These are phyloP conservation scores for Drosophila grimshawi DNA, from an alignment of 1,140 invertebrate genomes.

Conservation along the genomic window DNA sequence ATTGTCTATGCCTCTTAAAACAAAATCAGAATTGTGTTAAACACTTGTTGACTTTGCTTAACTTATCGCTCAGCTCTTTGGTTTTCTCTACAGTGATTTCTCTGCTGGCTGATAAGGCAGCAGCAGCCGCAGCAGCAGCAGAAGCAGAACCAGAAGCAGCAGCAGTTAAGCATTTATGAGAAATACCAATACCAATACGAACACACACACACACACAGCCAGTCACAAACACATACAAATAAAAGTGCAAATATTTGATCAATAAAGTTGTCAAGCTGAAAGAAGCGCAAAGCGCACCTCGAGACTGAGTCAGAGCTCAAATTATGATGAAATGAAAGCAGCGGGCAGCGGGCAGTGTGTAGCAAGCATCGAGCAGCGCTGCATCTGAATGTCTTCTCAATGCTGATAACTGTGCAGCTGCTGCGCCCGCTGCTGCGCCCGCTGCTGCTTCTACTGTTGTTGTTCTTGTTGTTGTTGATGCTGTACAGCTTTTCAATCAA, in stretches of 20 bases:
- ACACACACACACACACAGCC: slow-evolving; percentile 25
- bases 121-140: slow-evolving; percentile 30
- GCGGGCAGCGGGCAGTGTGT: background rate
- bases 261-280: slow-evolving; percentile 54
- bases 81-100: slow-evolving; percentile 53
- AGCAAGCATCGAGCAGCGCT: too few relatives aligned
- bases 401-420: slow-evolving; percentile 24
- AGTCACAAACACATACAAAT: slow-evolving; percentile 18
- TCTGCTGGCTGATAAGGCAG: slow-evolving; percentile 67
- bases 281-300: slow-evolving; percentile 35
- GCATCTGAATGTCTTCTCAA: too few relatives aligned
- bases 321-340: slow-evolving; percentile 16
- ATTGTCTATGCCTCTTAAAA: slow-evolving; percentile 4
- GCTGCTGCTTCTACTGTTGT: background rate
- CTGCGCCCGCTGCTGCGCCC: slow-evolving; percentile 4
- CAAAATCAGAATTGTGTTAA: slow-evolving; percentile 1
- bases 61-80: slow-evolving; percentile 22
- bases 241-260: slow-evolving; percentile 70
- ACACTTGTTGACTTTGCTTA: slow-evolving; percentile 37
- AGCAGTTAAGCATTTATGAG: slow-evolving; percentile 26
- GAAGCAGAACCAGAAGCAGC: too few relatives aligned
- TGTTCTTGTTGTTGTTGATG: slow-evolving; percentile 10
- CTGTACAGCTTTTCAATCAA: slow-evolving; percentile 10
- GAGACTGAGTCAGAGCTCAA: slow-evolving; percentile 26
- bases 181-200: slow-evolving; percentile 42